Evolutionary conservation across 2,888 invertebrate species (phyloP).

Genomic region (Caenorhabditis panamensis): DNA sequence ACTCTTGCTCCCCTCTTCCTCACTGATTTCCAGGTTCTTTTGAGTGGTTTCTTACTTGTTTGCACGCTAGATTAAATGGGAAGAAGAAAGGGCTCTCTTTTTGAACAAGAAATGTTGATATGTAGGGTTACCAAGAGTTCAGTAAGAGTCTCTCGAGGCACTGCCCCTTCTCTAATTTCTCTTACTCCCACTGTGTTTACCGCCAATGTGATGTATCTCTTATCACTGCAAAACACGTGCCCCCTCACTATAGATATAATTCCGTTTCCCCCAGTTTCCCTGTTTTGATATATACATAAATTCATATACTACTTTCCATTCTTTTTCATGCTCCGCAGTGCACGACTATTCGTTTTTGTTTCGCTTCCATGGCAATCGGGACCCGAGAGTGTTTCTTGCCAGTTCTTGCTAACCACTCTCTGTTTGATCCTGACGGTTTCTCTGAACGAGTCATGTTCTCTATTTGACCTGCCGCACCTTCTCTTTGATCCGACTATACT

Average conservation of each 20-base stretch:
- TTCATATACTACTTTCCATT: too few relatives aligned
- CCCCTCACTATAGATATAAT: neutral
- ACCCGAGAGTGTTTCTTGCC: too few relatives aligned
- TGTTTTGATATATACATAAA: neutral
- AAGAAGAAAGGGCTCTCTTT: neutral
- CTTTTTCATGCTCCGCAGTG: too few relatives aligned
- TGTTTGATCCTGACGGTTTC: too few relatives aligned
- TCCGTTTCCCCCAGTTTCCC: neutral
- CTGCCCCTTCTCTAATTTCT: neutral
- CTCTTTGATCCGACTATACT: neutral
- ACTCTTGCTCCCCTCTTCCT: neutral
- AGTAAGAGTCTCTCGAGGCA: neutral
- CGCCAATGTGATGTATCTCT: neutral
- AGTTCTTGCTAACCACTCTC: too few relatives aligned
- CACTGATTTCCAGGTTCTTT: neutral
- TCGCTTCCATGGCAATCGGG: too few relatives aligned
- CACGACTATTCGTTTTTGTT: too few relatives aligned
- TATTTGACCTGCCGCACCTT: conserved; percentile 52
- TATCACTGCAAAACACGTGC: conserved; percentile 35
- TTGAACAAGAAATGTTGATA: neutral
- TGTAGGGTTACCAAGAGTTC: too few relatives aligned
- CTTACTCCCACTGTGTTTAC: neutral
- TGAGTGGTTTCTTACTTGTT: conserved; percentile 10
- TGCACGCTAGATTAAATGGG: conserved; percentile 10
- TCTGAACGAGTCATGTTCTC: neutral